A percentile compares a stretch with the other conserved stretches of the same genome.
phyloP scores from a whole-genome alignment of 2,113 vertebrate species.

The Prietella phreatophila region DNA sequence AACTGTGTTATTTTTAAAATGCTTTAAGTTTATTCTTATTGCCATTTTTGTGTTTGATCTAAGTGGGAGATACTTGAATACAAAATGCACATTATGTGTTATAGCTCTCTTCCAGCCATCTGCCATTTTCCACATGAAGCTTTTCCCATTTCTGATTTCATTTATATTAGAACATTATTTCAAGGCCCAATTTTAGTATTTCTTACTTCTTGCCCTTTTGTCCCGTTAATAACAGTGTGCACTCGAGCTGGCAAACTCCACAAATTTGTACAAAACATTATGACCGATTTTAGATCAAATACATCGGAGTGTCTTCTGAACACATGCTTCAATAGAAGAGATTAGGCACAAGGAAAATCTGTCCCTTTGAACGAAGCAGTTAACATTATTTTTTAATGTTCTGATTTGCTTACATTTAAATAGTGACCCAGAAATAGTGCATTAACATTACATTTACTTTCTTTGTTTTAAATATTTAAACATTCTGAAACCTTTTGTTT shows the following conservation, averaged over 20 bases:
- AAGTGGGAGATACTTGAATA: too few species aligned
- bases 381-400: too few species aligned
- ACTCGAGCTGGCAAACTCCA: neutral
- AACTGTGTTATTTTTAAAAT: neutral
- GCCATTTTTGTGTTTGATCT: neutral
- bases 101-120: neutral
- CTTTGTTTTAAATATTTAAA: neutral
- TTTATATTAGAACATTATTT: neutral
- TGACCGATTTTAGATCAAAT: neutral
- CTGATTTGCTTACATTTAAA: neutral
- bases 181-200: neutral
- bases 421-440: neutral
- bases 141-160: neutral
- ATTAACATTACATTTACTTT: neutral
- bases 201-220: too few species aligned
- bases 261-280: neutral
- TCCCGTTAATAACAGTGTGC: neutral
- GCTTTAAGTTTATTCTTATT: too few species aligned
- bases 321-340: neutral
- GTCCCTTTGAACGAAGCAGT: neutral
- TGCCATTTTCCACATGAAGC: neutral
- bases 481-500: neutral
- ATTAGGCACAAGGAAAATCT: neutral
- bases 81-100: neutral
- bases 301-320: neutral